phyloP scores from a whole-genome alignment of 2,113 vertebrate genomes.

The Dissostichus mawsoni region DNA sequence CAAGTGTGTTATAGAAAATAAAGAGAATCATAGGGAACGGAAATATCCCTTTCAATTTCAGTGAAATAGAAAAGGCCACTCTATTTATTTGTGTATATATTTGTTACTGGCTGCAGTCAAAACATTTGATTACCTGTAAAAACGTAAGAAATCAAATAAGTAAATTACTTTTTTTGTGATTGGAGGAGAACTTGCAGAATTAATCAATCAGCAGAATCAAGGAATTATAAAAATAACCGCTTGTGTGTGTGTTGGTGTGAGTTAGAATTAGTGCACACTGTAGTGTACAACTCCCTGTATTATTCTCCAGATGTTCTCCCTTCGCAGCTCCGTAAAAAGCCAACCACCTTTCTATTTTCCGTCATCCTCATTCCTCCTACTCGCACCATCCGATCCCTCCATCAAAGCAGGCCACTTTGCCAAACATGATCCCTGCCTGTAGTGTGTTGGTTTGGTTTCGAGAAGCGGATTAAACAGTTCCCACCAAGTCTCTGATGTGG shows the following conservation, averaged over 20 bases:
- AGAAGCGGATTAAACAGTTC: constrained; percentile 81
- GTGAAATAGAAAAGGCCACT: neutral
- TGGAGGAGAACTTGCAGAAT: constrained; percentile 2
- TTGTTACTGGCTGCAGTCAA: neutral
- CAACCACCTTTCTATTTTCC: constrained; percentile 48
- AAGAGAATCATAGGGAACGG: neutral
- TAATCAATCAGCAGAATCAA: neutral
- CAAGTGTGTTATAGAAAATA: constrained; percentile 12
- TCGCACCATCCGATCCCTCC: constrained; percentile 75
- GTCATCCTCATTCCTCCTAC: constrained; percentile 44
- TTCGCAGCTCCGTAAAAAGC: constrained; percentile 58
- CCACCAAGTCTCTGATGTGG: constrained; percentile 79
- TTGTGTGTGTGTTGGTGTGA: constrained; percentile 22
- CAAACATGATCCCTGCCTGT: constrained; percentile 81
- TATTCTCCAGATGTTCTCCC: constrained; percentile 73
- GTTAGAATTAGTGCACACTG: constrained; percentile 23
- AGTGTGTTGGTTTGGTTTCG: constrained; percentile 79
- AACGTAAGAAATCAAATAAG: neutral
- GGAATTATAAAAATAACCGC: neutral
- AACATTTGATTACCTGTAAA: constrained; percentile 1
- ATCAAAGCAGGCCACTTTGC: constrained; percentile 80
- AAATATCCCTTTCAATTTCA: neutral
- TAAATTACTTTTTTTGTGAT: neutral
- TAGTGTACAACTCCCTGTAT: constrained; percentile 52
- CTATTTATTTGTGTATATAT: neutral